Conservation (phyloP, 2,797 vertebrate species). For the Melanotaenia parkinsoni region DNA sequence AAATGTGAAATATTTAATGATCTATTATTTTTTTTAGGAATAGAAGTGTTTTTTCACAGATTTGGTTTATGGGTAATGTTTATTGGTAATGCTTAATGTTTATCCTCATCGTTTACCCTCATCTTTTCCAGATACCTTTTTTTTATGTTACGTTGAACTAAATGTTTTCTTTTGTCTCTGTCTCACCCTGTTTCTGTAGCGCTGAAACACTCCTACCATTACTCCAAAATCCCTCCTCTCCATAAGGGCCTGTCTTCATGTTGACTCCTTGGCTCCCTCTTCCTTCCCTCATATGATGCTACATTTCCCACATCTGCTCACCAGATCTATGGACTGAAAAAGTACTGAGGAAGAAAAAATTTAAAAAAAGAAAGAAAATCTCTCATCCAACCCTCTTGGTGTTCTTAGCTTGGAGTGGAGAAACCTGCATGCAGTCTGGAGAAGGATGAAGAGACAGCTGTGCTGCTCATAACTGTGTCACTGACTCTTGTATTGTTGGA, state of each 20-base stretch:
- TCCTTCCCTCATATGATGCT: constrained; percentile 66
- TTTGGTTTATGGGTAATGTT: neutral
- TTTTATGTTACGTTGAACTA: constrained; percentile 49
- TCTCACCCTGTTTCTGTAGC: constrained; percentile 81
- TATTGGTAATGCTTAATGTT: neutral
- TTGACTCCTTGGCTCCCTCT: constrained; percentile 70
- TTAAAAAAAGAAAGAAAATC: constrained; percentile 1
- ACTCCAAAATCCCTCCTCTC: constrained; percentile 73
- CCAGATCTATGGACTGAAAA: constrained; percentile 57
- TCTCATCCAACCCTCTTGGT: constrained; percentile 64
- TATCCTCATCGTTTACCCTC: constrained; percentile 33
- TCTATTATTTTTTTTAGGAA: neutral
- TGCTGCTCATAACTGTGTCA: constrained; percentile 70
- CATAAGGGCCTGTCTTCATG: constrained; percentile 80
- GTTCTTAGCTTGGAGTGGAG: constrained; percentile 59
- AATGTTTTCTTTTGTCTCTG: constrained; percentile 73
- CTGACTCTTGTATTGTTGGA: constrained; percentile 57
- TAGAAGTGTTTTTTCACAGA: constrained; percentile 3
- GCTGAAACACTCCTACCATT: constrained; percentile 80
- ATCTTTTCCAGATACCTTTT: constrained; percentile 20
- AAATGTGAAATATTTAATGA: neutral
- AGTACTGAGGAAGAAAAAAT: neutral
- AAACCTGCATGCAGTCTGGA: constrained; percentile 77
- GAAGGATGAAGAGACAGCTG: constrained; percentile 63
- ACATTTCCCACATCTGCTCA: constrained; percentile 64